Evolutionary conservation across 2,888 invertebrate species (phyloP), one percentile per base, ranked within the genome.

Genomic region (Tenodera sinensis): DNA sequence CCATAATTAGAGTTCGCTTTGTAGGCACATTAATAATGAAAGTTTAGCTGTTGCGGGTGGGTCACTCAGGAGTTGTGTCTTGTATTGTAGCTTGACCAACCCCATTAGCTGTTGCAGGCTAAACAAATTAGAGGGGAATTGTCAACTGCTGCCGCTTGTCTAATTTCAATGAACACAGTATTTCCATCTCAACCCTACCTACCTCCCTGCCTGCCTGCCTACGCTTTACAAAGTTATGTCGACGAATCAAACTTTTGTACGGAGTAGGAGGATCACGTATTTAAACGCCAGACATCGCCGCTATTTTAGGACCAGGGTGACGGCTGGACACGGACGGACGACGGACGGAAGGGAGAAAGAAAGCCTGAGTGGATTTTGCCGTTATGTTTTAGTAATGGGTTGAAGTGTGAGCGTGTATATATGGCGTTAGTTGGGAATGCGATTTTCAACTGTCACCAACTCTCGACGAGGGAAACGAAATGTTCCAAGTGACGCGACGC

Each of bases 121-220:
- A 87, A 87, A 87, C 87, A 87, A 87, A 87, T 87, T 87, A 87
- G 87, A 34, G 87, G 54, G 54, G 54, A 71, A 71, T 71, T 71
- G 87, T 87, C 87, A 87, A 87, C 87, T 87, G 87, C 82, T 82
- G 82, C 82, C 83, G 82, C 87, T 87, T 87, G 87, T 87, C 87
- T 87, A 87, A 87, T 87, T 87, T 87, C 87, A 87, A 87, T 87
- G 87, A 82, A 87, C 87, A 87, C 87, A 87, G 87, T 87, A 87
- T 87, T 87, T 87, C 87, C 87, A 87, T 87, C 87, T 82, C 82
- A 34, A 87, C 28, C 42, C 82, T 82, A 83, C 34, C 34, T 81
- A 27, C 30, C 82, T 82, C 87, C 34, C 34, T 81, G 34, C 30
- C 42, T 83, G 27, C 28, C 20, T 27, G 82, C 34, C n/a, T 42